Conservation (phyloP, 2,797 vertebrate genomes). For the Enteromius thamalakanensis region DNA sequence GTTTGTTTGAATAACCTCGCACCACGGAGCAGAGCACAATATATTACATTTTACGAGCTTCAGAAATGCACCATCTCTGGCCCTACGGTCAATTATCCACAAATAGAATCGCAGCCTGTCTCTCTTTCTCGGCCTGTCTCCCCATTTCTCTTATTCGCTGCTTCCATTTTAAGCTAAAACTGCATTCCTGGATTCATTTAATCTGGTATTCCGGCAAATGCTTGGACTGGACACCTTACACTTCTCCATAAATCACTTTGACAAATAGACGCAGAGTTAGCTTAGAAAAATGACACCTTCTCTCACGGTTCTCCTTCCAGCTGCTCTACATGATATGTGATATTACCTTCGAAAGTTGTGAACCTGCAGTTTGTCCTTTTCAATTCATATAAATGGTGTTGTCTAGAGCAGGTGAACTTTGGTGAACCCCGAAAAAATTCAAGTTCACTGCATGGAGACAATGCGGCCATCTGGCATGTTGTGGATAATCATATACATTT, state of each 20-base stretch:
- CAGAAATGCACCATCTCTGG: slow-evolving; percentile 62
- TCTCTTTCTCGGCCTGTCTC: slow-evolving; percentile 24
- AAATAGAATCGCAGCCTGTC: slow-evolving; percentile 60
- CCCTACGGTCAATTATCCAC: slow-evolving; percentile 67
- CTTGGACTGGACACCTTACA: slow-evolving; percentile 51
- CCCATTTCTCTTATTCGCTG: slow-evolving; percentile 37
- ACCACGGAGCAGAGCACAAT: slow-evolving; percentile 66
- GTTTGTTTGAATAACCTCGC: slow-evolving; percentile 70
- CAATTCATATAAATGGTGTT: slow-evolving; percentile 50
- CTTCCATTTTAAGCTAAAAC: slow-evolving; percentile 32
- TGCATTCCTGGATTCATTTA: slow-evolving; percentile 32
- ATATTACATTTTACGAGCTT: slow-evolving; percentile 70
- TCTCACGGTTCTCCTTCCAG: slow-evolving; percentile 34
- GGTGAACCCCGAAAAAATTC: slow-evolving; percentile 46
- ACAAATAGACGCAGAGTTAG: slow-evolving; percentile 55
- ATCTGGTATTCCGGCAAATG: slow-evolving; percentile 42
- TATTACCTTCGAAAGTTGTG: slow-evolving; percentile 52
- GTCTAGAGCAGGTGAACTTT: slow-evolving; percentile 54
- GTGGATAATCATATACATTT: slow-evolving; percentile 36
- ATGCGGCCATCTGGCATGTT: slow-evolving; percentile 43
- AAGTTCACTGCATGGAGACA: slow-evolving; percentile 46
- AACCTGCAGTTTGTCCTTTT: slow-evolving; percentile 53
- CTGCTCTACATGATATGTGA: slow-evolving; percentile 50
- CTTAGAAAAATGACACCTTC: slow-evolving; percentile 48
- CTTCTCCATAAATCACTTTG: slow-evolving; percentile 50